A percentile compares a stretch with the other conserved stretches of the same genome.
These are phyloP conservation scores for Dynastes tityus DNA, from an alignment of 2,888 invertebrate genomes.

Conservation along the genomic window DNA sequence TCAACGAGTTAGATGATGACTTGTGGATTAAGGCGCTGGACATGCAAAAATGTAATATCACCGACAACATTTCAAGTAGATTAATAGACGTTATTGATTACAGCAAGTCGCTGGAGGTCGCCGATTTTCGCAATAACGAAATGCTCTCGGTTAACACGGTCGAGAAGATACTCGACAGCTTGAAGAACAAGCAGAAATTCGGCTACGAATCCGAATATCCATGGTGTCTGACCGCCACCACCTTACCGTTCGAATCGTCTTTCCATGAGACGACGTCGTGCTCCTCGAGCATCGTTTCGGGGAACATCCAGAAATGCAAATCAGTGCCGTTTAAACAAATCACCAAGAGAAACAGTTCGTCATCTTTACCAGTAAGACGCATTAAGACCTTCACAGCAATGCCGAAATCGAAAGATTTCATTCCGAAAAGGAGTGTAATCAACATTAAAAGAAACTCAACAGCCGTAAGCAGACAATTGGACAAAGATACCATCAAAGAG, in stretches of 20 bases:
- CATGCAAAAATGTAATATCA: constrained; percentile 82
- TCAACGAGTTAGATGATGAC: constrained; percentile 83
- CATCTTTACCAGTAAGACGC: constrained; percentile 57
- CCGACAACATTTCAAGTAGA: constrained; percentile 75
- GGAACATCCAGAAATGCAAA: constrained; percentile 60
- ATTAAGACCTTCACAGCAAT: constrained; percentile 57
- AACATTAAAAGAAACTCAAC: constrained; percentile 42
- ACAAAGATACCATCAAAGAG: constrained; percentile 57
- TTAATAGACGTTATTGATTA: constrained; percentile 76
- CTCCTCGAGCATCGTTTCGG: constrained; percentile 17
- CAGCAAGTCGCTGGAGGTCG: constrained; percentile 79
- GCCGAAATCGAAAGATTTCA: constrained; percentile 50
- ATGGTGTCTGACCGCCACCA: constrained; percentile 65
- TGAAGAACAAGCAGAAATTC: constrained; percentile 63
- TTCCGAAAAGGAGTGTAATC: constrained; percentile 25
- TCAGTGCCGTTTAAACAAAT: constrained; percentile 60
- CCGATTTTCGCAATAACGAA: constrained; percentile 79
- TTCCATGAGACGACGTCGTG: constrained; percentile 50
- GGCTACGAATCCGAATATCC: constrained; percentile 64
- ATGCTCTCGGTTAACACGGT: constrained; percentile 61
- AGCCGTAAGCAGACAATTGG: constrained; percentile 45
- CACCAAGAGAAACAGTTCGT: constrained; percentile 52
- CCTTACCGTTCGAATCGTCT: constrained; percentile 60
- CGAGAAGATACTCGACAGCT: constrained; percentile 63
- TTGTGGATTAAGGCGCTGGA: constrained; percentile 88